These are phyloP conservation scores for Mesopsocus fuscifrons DNA, from an alignment of 2,888 invertebrate species.

Conservation along the genomic window DNA sequence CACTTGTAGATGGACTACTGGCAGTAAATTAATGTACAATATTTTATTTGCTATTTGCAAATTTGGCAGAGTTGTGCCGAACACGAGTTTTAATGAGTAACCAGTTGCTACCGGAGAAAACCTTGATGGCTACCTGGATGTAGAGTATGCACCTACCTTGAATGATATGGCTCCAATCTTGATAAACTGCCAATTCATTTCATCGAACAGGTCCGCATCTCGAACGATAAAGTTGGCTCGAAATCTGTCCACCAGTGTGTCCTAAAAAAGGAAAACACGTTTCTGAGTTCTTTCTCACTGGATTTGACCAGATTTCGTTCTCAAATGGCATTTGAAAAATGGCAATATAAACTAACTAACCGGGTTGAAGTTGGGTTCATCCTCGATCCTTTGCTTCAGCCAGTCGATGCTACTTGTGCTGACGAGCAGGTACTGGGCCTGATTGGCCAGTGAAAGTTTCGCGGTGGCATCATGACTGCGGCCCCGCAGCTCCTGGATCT, in stretches of 20 bases:
- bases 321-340: too few species aligned
- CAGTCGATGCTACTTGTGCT: constrained; percentile 58
- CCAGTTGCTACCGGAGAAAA: too few species aligned
- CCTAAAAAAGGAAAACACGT: constrained; percentile 19
- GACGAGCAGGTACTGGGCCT: constrained; percentile 70
- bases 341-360: too few species aligned
- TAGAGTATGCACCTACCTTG: too few species aligned
- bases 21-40: too few species aligned
- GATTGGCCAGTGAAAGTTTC: constrained; percentile 50
- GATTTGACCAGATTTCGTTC: too few species aligned
- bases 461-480: constrained; percentile 17
- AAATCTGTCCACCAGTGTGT: constrained; percentile 55
- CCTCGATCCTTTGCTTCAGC: constrained; percentile 37
- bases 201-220: constrained; percentile 51
- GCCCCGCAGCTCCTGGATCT: constrained; percentile 16
- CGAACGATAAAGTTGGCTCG: constrained; percentile 77
- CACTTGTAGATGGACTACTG: too few species aligned
- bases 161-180: constrained; percentile 43
- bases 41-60: too few species aligned
- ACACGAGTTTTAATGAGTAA: too few species aligned
- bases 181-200: constrained; percentile 48
- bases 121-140: too few species aligned
- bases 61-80: too few species aligned
- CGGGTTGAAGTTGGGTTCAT: constrained; percentile 26
- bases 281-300: too few species aligned